These are phyloP conservation scores for Sycophila texana DNA, from an alignment of 2,888 invertebrate genomes.

Conservation along the genomic window DNA sequence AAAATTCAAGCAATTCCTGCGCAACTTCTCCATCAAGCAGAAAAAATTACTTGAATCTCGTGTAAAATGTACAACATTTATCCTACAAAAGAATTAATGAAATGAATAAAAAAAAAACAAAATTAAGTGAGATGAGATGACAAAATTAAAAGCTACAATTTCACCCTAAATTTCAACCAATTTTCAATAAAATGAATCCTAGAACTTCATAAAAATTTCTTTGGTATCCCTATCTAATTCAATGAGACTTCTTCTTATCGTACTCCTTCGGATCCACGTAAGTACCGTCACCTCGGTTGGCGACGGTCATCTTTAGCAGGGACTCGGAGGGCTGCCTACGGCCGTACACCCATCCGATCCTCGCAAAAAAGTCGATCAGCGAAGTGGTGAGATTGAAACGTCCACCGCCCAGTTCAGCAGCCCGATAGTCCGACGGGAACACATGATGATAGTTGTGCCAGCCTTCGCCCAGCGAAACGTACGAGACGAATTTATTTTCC, in stretches of 20 bases:
- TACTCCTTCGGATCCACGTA: not conserved
- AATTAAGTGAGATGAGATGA: not conserved
- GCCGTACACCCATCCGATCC: slow-evolving; percentile 55
- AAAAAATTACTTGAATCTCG: no score
- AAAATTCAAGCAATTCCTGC: no score
- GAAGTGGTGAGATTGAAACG: slow-evolving; percentile 43
- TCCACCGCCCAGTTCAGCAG: slow-evolving; percentile 51
- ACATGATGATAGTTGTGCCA: slow-evolving; percentile 56
- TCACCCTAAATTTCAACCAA: no score
- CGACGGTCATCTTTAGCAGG: slow-evolving; percentile 24
- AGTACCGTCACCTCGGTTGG: slow-evolving; percentile 49
- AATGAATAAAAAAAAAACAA: not conserved
- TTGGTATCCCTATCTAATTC: no score
- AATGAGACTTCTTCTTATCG: not conserved
- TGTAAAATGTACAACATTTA: not conserved
- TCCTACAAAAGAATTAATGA: not conserved
- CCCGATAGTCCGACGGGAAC: slow-evolving; percentile 53
- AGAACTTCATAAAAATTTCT: no score
- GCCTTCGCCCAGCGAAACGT: slow-evolving; percentile 49
- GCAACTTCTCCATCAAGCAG: no score
- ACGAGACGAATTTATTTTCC: slow-evolving; percentile 48
- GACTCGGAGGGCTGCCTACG: slow-evolving; percentile 34
- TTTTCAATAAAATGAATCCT: no score
- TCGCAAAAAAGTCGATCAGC: slow-evolving; percentile 49
- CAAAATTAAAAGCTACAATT: no score